Evolutionary conservation across 2,888 invertebrate species (phyloP), one percentile per base, ranked within the genome.

Genomic region (Cephus runcator): DNA sequence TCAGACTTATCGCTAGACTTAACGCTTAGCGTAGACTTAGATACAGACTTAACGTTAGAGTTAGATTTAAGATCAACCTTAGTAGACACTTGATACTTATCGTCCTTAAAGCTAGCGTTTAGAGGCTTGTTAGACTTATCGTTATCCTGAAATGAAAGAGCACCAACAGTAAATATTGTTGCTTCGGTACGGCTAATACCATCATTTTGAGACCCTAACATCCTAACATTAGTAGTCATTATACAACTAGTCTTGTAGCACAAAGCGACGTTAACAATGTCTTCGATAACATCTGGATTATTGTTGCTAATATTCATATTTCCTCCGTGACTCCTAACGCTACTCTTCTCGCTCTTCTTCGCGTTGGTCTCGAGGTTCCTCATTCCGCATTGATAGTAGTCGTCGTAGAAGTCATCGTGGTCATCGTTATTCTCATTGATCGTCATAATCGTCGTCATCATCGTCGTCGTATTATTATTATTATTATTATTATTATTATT

Each of bases 101-200:
- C 85, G 83, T 80, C 84, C 88, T 88, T 88, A 88, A 87, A 88
- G 87, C 88, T 89, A 90, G 84, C 84, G 83, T 89, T 88, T 87
- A 87, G 87, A 86, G 87, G 84, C 84, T 83, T 83, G 85, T 85
- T 85, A 85, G 85, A 90, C 88, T 90, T 90, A 90, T 89, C 86
- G 86, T 92, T 92, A 92, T 92, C 92, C 92, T 92, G 92, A 92
- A 91, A 90, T 91, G 91, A 92, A 92, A 92, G 92, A 92, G 92
- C 92, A 92, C 92, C 92, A 92, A 91, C 92, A 91, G 91, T 92
- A 89, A 88, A 90, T 86, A 90, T 91, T 91, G 91, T 91, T 91
- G 91, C 91, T 90, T 91, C 91, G 91, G 89, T 90, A 90, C 88
- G 86, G 87, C 89, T 90, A 91, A 90, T 91, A 91, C 91, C 90